Conservation (phyloP, 2,113 vertebrate genomes). For the Nothocercus nigrocapillus region DNA sequence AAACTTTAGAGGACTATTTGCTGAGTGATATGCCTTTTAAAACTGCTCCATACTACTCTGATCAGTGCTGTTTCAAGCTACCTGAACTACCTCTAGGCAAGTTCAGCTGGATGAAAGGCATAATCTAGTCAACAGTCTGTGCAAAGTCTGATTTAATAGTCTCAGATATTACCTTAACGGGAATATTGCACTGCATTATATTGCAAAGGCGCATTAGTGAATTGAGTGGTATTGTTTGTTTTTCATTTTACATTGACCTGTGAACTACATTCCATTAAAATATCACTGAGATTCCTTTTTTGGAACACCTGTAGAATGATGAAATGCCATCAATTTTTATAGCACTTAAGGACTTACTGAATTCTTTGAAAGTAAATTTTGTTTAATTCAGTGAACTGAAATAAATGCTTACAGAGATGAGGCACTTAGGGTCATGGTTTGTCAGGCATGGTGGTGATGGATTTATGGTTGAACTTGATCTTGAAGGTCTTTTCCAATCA, state of each 20-base stretch:
- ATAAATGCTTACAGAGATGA: background rate
- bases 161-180: background rate
- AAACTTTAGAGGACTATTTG: background rate
- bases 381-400: constrained; percentile 3
- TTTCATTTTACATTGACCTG: background rate
- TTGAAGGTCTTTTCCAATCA: no score
- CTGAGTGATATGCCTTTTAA: background rate
- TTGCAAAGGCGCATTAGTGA: background rate
- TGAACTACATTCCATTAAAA: background rate
- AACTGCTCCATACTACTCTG: background rate
- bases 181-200: background rate
- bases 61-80: background rate
- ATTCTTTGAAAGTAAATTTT: background rate
- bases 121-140: background rate
- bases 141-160: background rate
- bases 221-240: background rate
- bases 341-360: background rate
- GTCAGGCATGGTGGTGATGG: no score
- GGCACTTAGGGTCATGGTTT: no score
- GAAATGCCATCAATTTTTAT: background rate
- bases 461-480: no score
- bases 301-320: background rate
- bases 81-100: background rate
- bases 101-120: background rate
- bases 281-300: background rate